These are phyloP conservation scores for Limnothrissa miodon DNA, from an alignment of 2,113 vertebrate genomes.

Conservation along the genomic window DNA sequence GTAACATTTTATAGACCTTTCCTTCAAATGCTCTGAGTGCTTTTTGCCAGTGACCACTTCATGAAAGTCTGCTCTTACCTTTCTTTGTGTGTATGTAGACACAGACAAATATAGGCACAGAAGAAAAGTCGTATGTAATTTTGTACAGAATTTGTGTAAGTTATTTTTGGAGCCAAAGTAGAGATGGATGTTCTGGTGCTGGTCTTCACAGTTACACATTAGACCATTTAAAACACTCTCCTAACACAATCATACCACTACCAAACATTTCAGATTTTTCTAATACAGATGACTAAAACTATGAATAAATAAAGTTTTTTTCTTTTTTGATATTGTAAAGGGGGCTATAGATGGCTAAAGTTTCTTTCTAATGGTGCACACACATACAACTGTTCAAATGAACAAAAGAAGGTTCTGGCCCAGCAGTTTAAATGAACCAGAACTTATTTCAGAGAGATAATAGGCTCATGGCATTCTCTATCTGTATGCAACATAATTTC, in stretches of 20 bases:
- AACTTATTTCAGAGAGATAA: background rate
- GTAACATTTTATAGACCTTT: slow-evolving; percentile 28
- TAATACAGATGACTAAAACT: slow-evolving; percentile 25
- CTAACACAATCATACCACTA: too few relatives aligned
- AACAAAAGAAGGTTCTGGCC: background rate
- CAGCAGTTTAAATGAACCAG: background rate
- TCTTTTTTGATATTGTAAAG: slow-evolving; percentile 24
- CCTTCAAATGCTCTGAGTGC: slow-evolving; percentile 16
- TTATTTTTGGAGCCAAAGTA: slow-evolving; percentile 67
- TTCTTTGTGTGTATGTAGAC: slow-evolving; percentile 12
- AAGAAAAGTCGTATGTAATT: slow-evolving; percentile 73
- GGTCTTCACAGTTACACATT: slow-evolving; percentile 27
- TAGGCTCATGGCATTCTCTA: slow-evolving; percentile 58
- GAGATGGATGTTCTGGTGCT: slow-evolving; percentile 44
- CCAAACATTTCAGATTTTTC: slow-evolving; percentile 17
- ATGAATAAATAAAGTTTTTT: slow-evolving; percentile 22
- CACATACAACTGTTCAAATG: background rate
- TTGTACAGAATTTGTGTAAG: slow-evolving; percentile 83
- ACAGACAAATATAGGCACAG: slow-evolving; percentile 53
- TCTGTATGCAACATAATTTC: slow-evolving; percentile 73
- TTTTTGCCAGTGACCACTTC: slow-evolving; percentile 16
- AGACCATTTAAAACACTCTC: slow-evolving; percentile 27
- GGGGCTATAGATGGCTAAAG: slow-evolving; percentile 13
- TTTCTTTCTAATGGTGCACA: background rate
- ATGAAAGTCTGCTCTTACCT: background rate